Evolutionary conservation across 2,113 vertebrate species (phyloP), one percentile per base, ranked within the genome.

Genomic region (Chunga burmeisteri): DNA sequence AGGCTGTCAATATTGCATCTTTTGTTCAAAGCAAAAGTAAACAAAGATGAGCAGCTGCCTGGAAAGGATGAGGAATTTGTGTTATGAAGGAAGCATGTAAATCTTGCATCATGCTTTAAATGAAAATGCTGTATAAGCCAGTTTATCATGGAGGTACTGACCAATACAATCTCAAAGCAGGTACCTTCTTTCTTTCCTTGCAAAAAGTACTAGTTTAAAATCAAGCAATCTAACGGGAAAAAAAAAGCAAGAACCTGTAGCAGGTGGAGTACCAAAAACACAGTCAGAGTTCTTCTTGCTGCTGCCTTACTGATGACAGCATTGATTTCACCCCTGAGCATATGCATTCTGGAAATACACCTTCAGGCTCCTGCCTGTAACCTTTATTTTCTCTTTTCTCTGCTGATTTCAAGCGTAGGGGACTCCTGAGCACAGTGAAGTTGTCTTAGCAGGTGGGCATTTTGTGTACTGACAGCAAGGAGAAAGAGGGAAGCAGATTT

Each of bases 51-150:
- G 17, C 50, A 84, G 13, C 26, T 87, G 47, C 40, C 34, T 75
- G 44, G 52, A 92, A 95, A 71, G 18, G 29, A 59, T 74, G 29
- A 88, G 5, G 47, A 90, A 88, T 90, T 56, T 88, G 17, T 27
- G 25, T 86, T 67, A 63, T 7, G 42, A 72, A 79, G 17, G 21
- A 73, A 11, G 4, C 17, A 53, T 19, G 20, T 29, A 58, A 81
- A 77, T 55, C 38, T 79, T 59, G 4, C 21, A 80, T 75, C 4
- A 56, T 40, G 27, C 7, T 91, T 68, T 47, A 88, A 81, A 90
- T 13, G 3, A 73, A 84, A 96, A 65, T 29, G 13, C 6, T 53
- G 3, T 66, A 13, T 70, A 77, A 77, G 4, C 5, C 17, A 73
- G 17, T 34, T 83, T 75, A 27, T 49, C 21, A 10, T 13, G 17